Evolutionary conservation across 2,113 vertebrate species (phyloP).

Genomic region (Indicator indicator): DNA sequence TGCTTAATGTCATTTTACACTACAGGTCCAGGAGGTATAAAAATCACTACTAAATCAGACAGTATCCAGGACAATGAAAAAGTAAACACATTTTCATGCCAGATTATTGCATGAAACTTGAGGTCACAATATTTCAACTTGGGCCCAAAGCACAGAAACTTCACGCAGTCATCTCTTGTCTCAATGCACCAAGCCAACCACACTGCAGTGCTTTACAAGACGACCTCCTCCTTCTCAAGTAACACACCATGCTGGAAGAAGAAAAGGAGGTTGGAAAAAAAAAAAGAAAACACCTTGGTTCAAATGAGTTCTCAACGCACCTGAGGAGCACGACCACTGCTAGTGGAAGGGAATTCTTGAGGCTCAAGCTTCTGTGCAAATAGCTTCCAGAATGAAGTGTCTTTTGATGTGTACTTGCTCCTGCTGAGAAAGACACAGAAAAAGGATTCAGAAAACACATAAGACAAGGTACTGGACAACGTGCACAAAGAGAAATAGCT

Average conservation of each 20-base stretch:
- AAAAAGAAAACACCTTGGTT: not conserved
- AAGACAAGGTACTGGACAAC: not conserved
- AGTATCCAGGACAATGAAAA: not conserved
- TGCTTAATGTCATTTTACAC: not conserved
- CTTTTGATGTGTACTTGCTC: not conserved
- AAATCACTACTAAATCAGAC: slow-evolving; percentile 8
- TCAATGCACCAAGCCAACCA: not conserved
- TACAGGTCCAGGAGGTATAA: not conserved
- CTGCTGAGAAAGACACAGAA: slow-evolving; percentile 34
- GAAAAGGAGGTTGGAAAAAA: not conserved
- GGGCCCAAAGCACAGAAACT: not conserved
- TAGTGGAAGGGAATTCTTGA: not conserved
- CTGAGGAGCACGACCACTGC: not conserved
- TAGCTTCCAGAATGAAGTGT: not conserved
- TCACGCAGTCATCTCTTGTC: not conserved
- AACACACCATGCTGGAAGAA: not conserved
- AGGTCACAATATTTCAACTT: not conserved
- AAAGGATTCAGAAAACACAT: not conserved
- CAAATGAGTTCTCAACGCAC: slow-evolving; percentile 12
- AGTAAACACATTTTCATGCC: not conserved
- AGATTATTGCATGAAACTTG: not conserved
- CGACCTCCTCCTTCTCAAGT: not conserved
- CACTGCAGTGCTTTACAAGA: not conserved
- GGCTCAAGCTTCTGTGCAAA: slow-evolving; percentile 1
- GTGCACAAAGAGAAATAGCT: not conserved